phyloP scores from a whole-genome alignment of 30 jellyfish, hydroid and myxozoan genomes.

The Chironex yamaguchii region DNA sequence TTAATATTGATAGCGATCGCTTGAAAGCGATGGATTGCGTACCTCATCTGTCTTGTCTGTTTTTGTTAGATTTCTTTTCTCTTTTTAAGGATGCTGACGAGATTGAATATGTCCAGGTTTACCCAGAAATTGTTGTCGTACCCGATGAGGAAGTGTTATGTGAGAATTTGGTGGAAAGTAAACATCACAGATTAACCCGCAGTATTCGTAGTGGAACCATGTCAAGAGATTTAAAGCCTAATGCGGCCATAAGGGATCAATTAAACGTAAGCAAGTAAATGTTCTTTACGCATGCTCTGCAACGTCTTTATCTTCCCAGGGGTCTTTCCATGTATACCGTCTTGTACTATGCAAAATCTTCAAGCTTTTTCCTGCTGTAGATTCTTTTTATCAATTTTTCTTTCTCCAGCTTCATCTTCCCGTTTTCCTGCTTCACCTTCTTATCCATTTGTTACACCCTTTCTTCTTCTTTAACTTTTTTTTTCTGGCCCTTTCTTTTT shows the following conservation, averaged over 20 bases:
- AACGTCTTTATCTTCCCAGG: no score
- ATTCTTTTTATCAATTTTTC: background rate
- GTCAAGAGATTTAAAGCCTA: constrained; percentile 97
- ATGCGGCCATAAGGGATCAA: constrained; percentile 96
- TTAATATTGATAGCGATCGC: no score
- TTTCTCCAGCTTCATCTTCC: background rate
- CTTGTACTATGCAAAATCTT: no score
- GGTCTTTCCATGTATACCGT: no score
- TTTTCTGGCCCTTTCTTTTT: no score
- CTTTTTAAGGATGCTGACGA: constrained; percentile 93
- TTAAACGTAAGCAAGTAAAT: constrained; percentile 70
- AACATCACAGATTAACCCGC: constrained; percentile 96
- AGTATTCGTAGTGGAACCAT: constrained; percentile 97
- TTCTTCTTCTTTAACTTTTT: no score
- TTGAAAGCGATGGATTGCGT: no score
- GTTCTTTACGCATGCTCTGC: no score
- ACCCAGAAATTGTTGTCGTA: constrained; percentile 95
- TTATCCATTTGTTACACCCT: no score
- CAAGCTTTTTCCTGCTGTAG: no score
- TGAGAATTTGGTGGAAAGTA: constrained; percentile 96
- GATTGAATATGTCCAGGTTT: constrained; percentile 93
- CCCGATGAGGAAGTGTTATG: constrained; percentile 96
- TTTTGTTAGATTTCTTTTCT: no score
- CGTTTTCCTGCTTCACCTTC: background rate
- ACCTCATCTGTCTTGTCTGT: no score